Percentiles rank a stretch among this genome's conserved stretches.
These are phyloP conservation scores for Porphyrio hochstetteri DNA, from an alignment of 2,113 vertebrate species.

Conservation along the genomic window DNA sequence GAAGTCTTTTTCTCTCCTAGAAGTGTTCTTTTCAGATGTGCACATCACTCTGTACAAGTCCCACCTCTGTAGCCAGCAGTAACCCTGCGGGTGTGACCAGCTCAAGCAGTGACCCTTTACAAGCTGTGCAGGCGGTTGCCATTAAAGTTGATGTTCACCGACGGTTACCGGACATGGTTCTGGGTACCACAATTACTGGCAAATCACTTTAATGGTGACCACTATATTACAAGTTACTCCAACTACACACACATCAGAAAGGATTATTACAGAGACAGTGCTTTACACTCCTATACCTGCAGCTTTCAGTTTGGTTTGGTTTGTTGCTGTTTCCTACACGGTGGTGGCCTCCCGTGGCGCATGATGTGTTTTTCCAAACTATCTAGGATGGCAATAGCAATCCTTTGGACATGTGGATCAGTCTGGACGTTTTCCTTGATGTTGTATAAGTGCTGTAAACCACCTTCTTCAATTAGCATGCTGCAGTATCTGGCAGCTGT, in stretches of 20 bases:
- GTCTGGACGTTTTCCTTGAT: constrained; percentile 89
- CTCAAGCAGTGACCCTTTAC: constrained; percentile 54
- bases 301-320: constrained; percentile 75
- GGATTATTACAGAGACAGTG: constrained; percentile 62
- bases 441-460: constrained; percentile 88
- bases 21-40: constrained; percentile 60
- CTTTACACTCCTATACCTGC: constrained; percentile 52
- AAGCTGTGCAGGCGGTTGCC: constrained; percentile 43
- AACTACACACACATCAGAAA: constrained; percentile 65
- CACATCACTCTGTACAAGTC: constrained; percentile 49
- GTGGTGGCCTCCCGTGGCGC: constrained; percentile 84
- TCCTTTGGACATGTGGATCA: constrained; percentile 86
- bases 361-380: constrained; percentile 90
- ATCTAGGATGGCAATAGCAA: constrained; percentile 91
- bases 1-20: constrained; percentile 41
- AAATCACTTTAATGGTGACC: constrained; percentile 68
- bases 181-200: constrained; percentile 40
- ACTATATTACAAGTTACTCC: constrained; percentile 63
- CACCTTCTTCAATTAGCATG: constrained; percentile 97
- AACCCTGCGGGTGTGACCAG: constrained; percentile 20
- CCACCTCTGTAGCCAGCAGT: constrained; percentile 39
- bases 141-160: constrained; percentile 56
- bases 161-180: background rate
- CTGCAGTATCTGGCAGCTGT: constrained; percentile 94
- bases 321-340: constrained; percentile 71